Conservation (phyloP, 1,140 invertebrate genomes). For the Heliconius hewitsoni region DNA sequence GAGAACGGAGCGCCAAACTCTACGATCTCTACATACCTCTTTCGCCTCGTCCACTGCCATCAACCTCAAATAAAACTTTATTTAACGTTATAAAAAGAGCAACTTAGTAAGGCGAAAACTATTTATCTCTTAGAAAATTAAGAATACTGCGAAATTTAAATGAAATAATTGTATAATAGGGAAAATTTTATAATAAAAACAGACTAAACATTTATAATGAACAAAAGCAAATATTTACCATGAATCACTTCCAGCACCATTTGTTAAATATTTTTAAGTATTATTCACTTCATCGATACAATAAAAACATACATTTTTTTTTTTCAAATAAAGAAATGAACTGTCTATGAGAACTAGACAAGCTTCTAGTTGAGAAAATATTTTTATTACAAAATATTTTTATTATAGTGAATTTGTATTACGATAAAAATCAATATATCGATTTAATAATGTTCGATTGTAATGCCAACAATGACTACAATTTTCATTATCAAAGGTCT, state of each 20-base stretch:
- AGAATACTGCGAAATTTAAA: no score
- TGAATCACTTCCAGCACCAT: neutral
- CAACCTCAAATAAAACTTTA: no score
- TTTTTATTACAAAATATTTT: neutral
- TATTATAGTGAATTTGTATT: neutral
- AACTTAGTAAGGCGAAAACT: neutral
- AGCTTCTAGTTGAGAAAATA: neutral
- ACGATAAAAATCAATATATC: conserved; percentile 9
- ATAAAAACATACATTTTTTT: neutral
- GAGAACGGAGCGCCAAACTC: no score
- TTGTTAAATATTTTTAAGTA: neutral
- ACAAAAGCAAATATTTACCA: no score
- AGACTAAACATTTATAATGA: no score
- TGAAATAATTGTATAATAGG: no score
- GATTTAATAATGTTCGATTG: conserved; percentile 13
- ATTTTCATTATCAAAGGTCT: conserved; percentile 33
- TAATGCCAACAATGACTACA: conserved; percentile 25
- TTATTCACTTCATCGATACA: neutral
- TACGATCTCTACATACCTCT: no score
- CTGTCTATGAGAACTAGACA: neutral
- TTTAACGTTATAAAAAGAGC: neutral
- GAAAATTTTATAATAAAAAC: no score
- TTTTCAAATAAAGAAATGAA: neutral
- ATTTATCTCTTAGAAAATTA: no score
- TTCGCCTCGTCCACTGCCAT: no score